These are phyloP conservation scores for Apostichopus californicus DNA, from an alignment of 35 echinoderm and acorn worm genomes.

Conservation along the genomic window DNA sequence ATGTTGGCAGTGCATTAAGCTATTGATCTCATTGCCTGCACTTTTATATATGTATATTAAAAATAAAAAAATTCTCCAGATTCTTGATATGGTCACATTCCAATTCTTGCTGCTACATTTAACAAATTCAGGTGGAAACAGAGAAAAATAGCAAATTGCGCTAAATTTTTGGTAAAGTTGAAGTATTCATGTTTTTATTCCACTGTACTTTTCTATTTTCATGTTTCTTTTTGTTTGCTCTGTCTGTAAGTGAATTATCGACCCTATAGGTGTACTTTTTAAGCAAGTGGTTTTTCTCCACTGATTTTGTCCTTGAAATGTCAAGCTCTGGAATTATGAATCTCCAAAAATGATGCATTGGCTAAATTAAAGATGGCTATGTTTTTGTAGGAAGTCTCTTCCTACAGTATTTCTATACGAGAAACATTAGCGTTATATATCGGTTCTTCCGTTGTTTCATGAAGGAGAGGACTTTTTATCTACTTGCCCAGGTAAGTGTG, in stretches of 20 bases:
- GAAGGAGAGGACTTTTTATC: not conserved
- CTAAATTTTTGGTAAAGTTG: too few relatives aligned
- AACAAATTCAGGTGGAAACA: too few relatives aligned
- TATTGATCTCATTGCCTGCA: too few relatives aligned
- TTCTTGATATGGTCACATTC: too few relatives aligned
- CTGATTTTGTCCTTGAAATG: conserved; percentile 28
- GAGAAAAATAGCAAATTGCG: too few relatives aligned
- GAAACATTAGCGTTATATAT: not conserved
- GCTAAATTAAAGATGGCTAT: not conserved
- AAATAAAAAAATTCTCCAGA: too few relatives aligned
- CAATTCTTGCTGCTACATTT: too few relatives aligned
- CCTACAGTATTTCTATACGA: not conserved
- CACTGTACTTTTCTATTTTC: not conserved
- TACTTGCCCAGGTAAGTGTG: not conserved
- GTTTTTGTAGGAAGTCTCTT: not conserved
- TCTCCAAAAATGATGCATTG: not conserved
- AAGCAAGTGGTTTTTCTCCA: not conserved
- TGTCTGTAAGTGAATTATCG: not conserved
- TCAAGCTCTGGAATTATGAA: not conserved
- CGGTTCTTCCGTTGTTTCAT: not conserved
- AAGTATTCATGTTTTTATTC: not conserved
- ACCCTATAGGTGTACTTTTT: not conserved
- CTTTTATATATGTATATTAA: too few relatives aligned
- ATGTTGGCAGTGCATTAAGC: too few relatives aligned
- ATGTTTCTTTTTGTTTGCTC: not conserved